Evolutionary conservation across 2,113 vertebrate species (phyloP).

Genomic region (Dryoscopus gambensis): DNA sequence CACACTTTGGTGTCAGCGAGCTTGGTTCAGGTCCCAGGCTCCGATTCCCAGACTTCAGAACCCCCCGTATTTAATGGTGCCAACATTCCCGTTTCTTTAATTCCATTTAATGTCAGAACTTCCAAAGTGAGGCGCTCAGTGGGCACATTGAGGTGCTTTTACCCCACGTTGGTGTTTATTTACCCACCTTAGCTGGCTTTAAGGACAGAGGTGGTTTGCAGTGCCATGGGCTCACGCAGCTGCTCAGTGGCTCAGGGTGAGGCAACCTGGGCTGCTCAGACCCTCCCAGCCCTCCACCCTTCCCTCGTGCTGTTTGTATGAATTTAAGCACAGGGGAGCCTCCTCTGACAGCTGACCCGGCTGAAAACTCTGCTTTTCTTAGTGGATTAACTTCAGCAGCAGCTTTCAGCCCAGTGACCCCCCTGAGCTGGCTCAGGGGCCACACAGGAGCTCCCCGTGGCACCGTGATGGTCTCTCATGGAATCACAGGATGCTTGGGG

Average conservation of each 20-base stretch:
- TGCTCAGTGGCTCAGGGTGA: not conserved
- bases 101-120: not conserved
- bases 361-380: not conserved
- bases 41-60: not conserved
- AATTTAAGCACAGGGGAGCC: not conserved
- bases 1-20: not conserved
- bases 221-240: not conserved
- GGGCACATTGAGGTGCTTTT: not conserved
- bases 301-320: not conserved
- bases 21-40: not conserved
- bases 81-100: not conserved
- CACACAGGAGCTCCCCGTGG: not conserved
- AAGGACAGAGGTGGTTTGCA: not conserved
- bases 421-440: not conserved
- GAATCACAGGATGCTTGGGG: not conserved
- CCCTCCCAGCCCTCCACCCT: not conserved
- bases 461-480: not conserved
- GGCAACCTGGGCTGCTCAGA: not conserved
- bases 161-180: not conserved
- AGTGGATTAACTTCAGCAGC: not conserved
- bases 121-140: not conserved
- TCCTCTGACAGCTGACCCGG: not conserved
- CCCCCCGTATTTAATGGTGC: not conserved
- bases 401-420: not conserved
- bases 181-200: not conserved